These are phyloP conservation scores for Magallana ariakensis DNA, from an alignment of 1,140 invertebrate genomes.

Conservation along the genomic window DNA sequence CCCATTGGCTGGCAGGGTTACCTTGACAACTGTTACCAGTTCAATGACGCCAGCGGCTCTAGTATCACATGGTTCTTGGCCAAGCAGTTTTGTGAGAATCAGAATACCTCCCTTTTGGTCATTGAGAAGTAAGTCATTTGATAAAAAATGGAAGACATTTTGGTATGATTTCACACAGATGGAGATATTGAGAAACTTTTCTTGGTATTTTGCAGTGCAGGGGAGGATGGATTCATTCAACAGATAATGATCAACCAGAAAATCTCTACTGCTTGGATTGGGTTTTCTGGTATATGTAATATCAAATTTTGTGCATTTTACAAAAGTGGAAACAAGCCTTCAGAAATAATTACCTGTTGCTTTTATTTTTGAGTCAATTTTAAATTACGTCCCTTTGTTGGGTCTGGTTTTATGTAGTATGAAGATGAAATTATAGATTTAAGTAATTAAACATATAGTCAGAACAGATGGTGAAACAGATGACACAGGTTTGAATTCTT, in stretches of 20 bases:
- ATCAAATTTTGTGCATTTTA: too few species aligned
- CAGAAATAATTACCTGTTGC: too few species aligned
- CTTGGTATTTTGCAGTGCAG: constrained; percentile 47
- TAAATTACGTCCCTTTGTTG: too few species aligned
- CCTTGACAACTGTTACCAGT: constrained; percentile 58
- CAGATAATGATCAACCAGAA: constrained; percentile 44
- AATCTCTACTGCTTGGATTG: constrained; percentile 52
- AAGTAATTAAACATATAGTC: too few species aligned
- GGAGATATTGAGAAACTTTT: neutral
- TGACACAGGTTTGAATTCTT: too few species aligned
- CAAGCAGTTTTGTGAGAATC: constrained; percentile 55
- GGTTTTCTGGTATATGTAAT: constrained; percentile 57
- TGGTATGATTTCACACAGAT: too few species aligned
- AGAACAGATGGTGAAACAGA: too few species aligned
- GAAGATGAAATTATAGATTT: too few species aligned
- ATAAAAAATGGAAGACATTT: too few species aligned
- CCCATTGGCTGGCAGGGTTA: constrained; percentile 57
- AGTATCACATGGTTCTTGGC: constrained; percentile 62
- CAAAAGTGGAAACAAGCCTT: too few species aligned
- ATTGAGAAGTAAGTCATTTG: constrained; percentile 49
- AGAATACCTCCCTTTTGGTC: constrained; percentile 54
- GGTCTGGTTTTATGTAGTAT: too few species aligned
- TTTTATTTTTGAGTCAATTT: too few species aligned
- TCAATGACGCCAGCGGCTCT: constrained; percentile 15
- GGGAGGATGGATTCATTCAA: constrained; percentile 54